Percentiles rank a stretch among this genome's conserved stretches.
Evolutionary conservation across 2,888 invertebrate species (phyloP).

Genomic region (Cantharis lateralis): DNA sequence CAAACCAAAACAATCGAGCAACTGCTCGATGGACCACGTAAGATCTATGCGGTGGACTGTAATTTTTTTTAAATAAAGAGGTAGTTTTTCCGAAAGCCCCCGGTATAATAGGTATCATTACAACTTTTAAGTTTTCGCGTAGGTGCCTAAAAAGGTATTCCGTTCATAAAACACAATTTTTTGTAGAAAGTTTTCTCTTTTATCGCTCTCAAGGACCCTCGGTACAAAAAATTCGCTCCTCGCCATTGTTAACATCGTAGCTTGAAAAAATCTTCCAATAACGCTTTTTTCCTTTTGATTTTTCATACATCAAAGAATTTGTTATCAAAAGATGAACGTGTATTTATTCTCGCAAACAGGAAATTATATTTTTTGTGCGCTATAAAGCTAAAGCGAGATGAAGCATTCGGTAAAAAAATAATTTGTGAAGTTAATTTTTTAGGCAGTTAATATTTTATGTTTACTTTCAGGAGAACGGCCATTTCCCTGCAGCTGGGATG

Average conservation of each 20-base stretch:
- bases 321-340: not conserved
- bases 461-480: conserved; percentile 64
- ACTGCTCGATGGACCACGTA: too few relatives aligned
- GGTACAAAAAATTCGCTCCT: not conserved
- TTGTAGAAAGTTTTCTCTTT: not conserved
- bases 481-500: conserved; percentile 66
- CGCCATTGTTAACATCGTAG: not conserved
- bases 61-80: too few relatives aligned
- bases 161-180: not conserved
- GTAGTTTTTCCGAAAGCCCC: not conserved
- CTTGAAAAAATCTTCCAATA: not conserved
- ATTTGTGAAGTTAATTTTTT: not conserved
- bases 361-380: not conserved
- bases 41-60: too few relatives aligned
- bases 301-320: not conserved
- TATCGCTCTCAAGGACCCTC: not conserved
- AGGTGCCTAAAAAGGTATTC: not conserved
- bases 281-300: not conserved
- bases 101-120: not conserved
- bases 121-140: not conserved
- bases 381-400: not conserved
- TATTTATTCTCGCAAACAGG: not conserved
- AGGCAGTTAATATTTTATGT: conserved; percentile 1
- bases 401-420: not conserved
- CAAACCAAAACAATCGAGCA: not conserved